Evolutionary conservation across 64 coral and sea anemone species (phyloP).

Genomic region (Exaiptasia diaphana): DNA sequence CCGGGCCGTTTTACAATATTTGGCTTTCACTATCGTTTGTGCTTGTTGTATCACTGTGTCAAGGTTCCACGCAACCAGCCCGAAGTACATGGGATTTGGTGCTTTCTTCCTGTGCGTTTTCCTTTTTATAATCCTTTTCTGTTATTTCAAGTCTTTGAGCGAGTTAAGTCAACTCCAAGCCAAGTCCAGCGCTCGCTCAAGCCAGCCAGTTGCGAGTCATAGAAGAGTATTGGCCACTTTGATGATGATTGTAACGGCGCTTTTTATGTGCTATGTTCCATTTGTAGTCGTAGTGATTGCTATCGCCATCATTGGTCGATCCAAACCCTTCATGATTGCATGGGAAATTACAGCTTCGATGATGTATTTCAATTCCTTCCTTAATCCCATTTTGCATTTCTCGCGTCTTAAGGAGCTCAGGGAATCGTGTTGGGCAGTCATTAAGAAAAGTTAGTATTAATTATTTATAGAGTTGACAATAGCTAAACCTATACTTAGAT

Average conservation of each 20-base stretch:
- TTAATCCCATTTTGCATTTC: conserved; percentile 30
- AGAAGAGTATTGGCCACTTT: not conserved
- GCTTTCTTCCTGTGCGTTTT: not conserved
- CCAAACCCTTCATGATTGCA: not conserved
- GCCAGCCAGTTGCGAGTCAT: not conserved
- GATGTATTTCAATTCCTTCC: conserved; percentile 32
- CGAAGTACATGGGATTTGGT: conserved; percentile 17
- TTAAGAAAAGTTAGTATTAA: not conserved
- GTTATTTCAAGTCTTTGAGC: conserved; percentile 3
- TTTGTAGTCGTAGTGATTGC: conserved; percentile 10
- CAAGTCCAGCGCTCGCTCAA: not conserved
- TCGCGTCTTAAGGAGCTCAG: conserved; percentile 23
- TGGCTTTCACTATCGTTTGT: not conserved
- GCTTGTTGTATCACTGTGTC: not conserved
- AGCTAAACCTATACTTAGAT: too few species aligned
- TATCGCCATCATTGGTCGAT: conserved; percentile 15
- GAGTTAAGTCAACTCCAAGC: not conserved
- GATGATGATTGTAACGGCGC: not conserved
- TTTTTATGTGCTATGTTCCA: conserved; percentile 37
- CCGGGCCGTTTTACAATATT: not conserved
- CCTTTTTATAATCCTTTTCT: not conserved
- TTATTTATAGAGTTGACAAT: too few species aligned
- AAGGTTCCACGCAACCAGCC: not conserved
- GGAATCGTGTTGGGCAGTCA: not conserved
- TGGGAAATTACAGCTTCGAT: conserved; percentile 18